Evolutionary conservation across 35 echinoderm and acorn worm genomes (phyloP).

Genomic region (Ophiothrix spiculata): DNA sequence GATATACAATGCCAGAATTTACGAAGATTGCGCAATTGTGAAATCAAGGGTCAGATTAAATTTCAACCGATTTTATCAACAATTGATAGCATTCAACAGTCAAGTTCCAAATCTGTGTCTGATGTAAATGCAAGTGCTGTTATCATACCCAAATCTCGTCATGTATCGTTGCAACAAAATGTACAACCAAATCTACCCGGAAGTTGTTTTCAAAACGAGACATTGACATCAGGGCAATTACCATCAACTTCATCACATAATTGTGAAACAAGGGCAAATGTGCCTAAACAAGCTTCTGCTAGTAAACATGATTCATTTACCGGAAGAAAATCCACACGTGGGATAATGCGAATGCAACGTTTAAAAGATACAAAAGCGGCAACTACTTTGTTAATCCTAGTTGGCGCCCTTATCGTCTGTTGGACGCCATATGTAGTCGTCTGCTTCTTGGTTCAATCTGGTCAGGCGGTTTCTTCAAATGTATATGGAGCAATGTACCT

Average conservation of each 20-base stretch:
- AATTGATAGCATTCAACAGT: too few relatives aligned
- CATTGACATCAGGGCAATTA: not conserved
- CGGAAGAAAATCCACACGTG: not conserved
- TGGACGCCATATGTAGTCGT: constrained; percentile 34
- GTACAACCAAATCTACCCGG: not conserved
- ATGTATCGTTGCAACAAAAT: too few relatives aligned
- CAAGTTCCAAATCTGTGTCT: too few relatives aligned
- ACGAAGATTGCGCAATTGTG: too few relatives aligned
- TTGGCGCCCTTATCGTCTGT: constrained; percentile 28
- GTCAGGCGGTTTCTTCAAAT: not conserved
- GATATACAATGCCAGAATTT: too few relatives aligned
- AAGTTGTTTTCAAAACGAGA: not conserved
- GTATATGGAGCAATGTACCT: constrained; percentile 16
- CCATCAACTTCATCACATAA: not conserved
- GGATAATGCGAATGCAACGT: constrained; percentile 2
- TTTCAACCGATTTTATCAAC: too few relatives aligned
- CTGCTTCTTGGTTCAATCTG: constrained; percentile 11
- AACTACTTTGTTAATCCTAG: constrained; percentile 27
- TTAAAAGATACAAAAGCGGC: constrained; percentile 36
- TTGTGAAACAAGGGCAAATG: constrained; percentile 1
- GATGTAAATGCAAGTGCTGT: too few relatives aligned
- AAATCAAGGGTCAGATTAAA: too few relatives aligned
- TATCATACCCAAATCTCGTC: too few relatives aligned
- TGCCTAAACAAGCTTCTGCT: not conserved
- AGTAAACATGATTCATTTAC: not conserved